A percentile compares a stretch with the other conserved stretches of the same genome.
Conservation (phyloP, 2,113 vertebrate genomes). For the Chaenocephalus aceratus region DNA sequence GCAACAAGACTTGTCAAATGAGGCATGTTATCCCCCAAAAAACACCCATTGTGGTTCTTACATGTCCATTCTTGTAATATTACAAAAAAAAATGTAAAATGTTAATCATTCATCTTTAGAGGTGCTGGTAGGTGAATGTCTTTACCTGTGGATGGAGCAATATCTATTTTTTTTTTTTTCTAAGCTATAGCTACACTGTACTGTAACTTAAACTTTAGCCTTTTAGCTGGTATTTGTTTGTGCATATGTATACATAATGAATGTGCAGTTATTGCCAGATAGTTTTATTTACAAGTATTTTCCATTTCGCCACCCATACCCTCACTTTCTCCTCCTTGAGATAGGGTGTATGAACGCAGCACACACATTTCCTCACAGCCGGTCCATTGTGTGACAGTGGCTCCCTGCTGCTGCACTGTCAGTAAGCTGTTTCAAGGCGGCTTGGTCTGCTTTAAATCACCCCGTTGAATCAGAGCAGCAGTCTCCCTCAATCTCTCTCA, state of each 20-base stretch:
- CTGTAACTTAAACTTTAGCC: neutral
- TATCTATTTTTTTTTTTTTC: neutral
- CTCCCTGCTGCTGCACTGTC: constrained; percentile 56
- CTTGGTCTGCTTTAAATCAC: constrained; percentile 57
- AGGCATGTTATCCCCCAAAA: neutral
- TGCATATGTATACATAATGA: constrained; percentile 5
- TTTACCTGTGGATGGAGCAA: neutral
- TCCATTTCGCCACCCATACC: constrained; percentile 5
- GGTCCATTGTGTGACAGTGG: constrained; percentile 38
- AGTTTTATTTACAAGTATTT: neutral
- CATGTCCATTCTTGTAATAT: neutral
- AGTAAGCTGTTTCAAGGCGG: constrained; percentile 55
- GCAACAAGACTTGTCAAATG: neutral
- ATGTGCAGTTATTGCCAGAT: neutral
- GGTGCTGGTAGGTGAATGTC: neutral
- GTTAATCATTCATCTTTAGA: neutral
- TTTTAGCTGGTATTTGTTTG: neutral
- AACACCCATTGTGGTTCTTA: neutral
- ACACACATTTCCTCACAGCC: constrained; percentile 51
- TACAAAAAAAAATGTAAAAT: neutral
- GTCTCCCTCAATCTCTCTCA: constrained; percentile 17
- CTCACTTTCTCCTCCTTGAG: neutral
- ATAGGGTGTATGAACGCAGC: constrained; percentile 25
- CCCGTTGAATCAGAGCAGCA: constrained; percentile 25
- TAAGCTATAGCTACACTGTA: neutral